A percentile compares a stretch with the other conserved stretches of the same genome.
phyloP scores from a whole-genome alignment of 2,888 invertebrate genomes.

The Psylliodes chrysocephalus region DNA sequence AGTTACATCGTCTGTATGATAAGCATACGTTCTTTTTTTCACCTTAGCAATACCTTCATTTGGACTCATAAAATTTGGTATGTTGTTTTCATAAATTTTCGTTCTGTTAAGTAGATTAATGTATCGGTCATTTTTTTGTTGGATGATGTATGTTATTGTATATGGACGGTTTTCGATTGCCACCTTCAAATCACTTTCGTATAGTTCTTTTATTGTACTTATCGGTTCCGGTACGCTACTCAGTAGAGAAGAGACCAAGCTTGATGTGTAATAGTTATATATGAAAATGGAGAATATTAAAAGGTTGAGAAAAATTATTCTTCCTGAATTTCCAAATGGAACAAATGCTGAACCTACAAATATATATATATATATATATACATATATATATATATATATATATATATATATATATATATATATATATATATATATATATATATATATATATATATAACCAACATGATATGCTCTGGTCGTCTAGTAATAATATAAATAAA shows the following conservation, averaged over 20 bases:
- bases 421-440: too few species aligned
- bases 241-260: slow-evolving; percentile 69
- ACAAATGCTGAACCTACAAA: slow-evolving; percentile 49
- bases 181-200: slow-evolving; percentile 65
- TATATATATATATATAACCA: too few species aligned
- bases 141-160: slow-evolving; percentile 59
- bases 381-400: too few species aligned
- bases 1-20: slow-evolving; percentile 65
- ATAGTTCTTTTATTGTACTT: slow-evolving; percentile 65
- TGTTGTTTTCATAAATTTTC: slow-evolving; percentile 44
- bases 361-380: slow-evolving; percentile 9
- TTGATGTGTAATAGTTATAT: slow-evolving; percentile 71
- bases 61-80: slow-evolving; percentile 42
- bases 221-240: slow-evolving; percentile 67
- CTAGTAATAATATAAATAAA: too few species aligned
- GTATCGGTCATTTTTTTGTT: slow-evolving; percentile 46
- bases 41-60: slow-evolving; percentile 62
- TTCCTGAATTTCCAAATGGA: slow-evolving; percentile 51
- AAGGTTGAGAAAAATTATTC: slow-evolving; percentile 54
- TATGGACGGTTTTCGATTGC: slow-evolving; percentile 67
- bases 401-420: too few species aligned
- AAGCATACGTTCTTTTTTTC: slow-evolving; percentile 66
- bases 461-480: too few species aligned
- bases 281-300: slow-evolving; percentile 62
- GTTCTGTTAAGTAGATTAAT: slow-evolving; percentile 48